Evolutionary conservation across 92 coral and sea anemone species (phyloP).

Genomic region (Palythoa heliodiscus): DNA sequence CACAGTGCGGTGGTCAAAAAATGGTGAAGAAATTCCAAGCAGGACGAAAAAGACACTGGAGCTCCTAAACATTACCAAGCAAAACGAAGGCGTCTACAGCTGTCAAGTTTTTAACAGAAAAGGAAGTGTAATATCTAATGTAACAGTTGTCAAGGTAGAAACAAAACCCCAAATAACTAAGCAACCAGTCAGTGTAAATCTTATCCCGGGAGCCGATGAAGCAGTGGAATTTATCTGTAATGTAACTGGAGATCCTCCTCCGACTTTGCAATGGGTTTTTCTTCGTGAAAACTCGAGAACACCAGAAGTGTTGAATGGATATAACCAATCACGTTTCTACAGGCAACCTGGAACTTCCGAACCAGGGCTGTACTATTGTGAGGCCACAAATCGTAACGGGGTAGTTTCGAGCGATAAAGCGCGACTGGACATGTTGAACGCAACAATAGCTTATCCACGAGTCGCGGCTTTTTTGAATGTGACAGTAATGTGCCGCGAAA

Average conservation of each 20-base stretch:
- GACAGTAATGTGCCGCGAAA: neutral
- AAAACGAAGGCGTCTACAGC: constrained; percentile 51
- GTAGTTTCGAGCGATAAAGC: constrained; percentile 49
- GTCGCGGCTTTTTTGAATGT: constrained; percentile 23
- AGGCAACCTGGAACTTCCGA: neutral
- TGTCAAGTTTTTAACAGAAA: constrained; percentile 54
- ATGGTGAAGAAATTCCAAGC: constrained; percentile 32
- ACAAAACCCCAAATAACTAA: constrained; percentile 46
- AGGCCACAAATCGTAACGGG: constrained; percentile 45
- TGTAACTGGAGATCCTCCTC: constrained; percentile 51
- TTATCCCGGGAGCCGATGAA: constrained; percentile 23
- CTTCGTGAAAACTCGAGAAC: constrained; percentile 32
- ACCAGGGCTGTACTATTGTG: constrained; percentile 54
- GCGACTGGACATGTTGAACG: constrained; percentile 39
- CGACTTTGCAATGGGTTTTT: constrained; percentile 56
- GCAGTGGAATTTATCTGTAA: constrained; percentile 43
- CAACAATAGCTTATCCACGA: constrained; percentile 43
- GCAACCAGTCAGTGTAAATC: constrained; percentile 36
- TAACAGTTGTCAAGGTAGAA: constrained; percentile 51
- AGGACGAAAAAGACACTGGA: constrained; percentile 16
- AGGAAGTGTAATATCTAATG: constrained; percentile 47
- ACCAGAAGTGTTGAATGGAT: constrained; percentile 19
- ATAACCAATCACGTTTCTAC: constrained; percentile 24
- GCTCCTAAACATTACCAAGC: constrained; percentile 36
- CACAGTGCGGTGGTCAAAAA: constrained; percentile 46